Conservation (phyloP, 2,113 vertebrate species). For the Verasper variegatus region DNA sequence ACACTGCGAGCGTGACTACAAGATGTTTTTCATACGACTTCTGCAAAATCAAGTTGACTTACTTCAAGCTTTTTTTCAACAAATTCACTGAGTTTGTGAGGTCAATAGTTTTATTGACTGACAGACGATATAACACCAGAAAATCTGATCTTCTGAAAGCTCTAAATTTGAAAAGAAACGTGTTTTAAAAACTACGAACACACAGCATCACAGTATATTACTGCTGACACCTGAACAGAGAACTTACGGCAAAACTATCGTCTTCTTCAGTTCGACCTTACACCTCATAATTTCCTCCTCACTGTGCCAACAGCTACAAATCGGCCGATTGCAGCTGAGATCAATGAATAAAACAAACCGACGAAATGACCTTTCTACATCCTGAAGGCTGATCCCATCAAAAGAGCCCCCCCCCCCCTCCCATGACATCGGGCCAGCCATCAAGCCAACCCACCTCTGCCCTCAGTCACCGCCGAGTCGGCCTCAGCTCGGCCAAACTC, state of each 20-base stretch:
- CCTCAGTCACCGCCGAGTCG: conserved; percentile 34
- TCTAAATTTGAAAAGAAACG: conserved; percentile 22
- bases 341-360: conserved; percentile 51
- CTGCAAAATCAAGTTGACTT: neutral
- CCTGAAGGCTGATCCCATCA: conserved; percentile 71
- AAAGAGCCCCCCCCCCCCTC: conserved; percentile 44
- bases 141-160: conserved; percentile 25
- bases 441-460: conserved; percentile 45
- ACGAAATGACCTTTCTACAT: conserved; percentile 70
- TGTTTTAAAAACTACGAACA: too few relatives aligned
- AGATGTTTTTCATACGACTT: neutral
- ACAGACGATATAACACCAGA: conserved; percentile 26
- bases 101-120: conserved; percentile 16
- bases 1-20: too few relatives aligned
- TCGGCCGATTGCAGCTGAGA: conserved; percentile 32
- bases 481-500: conserved; percentile 39
- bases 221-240: neutral
- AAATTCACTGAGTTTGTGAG: conserved; percentile 6
- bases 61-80: conserved; percentile 1
- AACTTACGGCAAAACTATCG: neutral
- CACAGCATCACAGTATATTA: too few relatives aligned
- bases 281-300: neutral
- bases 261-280: conserved; percentile 4
- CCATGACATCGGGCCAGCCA: conserved; percentile 48
- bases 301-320: conserved; percentile 8